These are phyloP conservation scores for Marasmarcha lunaedactyla DNA, from an alignment of 2,888 invertebrate genomes.

Conservation along the genomic window DNA sequence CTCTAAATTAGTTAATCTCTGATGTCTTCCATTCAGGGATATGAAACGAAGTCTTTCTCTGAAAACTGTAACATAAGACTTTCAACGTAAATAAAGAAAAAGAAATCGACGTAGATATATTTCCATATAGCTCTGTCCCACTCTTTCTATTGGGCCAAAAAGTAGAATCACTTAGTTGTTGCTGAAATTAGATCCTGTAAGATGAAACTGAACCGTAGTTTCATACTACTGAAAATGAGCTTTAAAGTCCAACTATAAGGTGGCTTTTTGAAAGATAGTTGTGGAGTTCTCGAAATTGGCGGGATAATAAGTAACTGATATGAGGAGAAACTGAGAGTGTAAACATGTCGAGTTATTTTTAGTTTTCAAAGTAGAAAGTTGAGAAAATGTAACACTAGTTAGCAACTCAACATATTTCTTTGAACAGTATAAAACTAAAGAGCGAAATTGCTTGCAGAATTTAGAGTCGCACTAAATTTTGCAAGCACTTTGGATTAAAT, in stretches of 20 bases:
- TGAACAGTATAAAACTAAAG: too few relatives aligned
- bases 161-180: neutral
- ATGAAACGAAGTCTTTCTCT: neutral
- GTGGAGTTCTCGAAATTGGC: neutral
- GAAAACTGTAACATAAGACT: too few relatives aligned
- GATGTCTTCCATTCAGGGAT: neutral
- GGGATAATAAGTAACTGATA: too few relatives aligned
- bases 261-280: neutral
- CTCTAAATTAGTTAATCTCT: constrained; percentile 1
- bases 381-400: too few relatives aligned
- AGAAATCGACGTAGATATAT: neutral
- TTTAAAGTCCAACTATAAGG: neutral
- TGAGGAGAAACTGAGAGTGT: too few relatives aligned
- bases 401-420: too few relatives aligned
- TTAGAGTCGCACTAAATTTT: too few relatives aligned
- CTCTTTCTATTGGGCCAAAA: neutral
- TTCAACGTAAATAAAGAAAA: neutral
- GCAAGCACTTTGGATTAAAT: too few relatives aligned
- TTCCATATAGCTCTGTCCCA: neutral
- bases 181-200: neutral
- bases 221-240: neutral
- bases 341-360: too few relatives aligned
- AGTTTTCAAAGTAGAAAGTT: too few relatives aligned
- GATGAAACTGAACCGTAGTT: neutral
- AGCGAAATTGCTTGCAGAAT: too few relatives aligned